These are phyloP conservation scores for Coturnix japonica DNA, from an alignment of 2,113 vertebrate genomes.

Conservation along the genomic window DNA sequence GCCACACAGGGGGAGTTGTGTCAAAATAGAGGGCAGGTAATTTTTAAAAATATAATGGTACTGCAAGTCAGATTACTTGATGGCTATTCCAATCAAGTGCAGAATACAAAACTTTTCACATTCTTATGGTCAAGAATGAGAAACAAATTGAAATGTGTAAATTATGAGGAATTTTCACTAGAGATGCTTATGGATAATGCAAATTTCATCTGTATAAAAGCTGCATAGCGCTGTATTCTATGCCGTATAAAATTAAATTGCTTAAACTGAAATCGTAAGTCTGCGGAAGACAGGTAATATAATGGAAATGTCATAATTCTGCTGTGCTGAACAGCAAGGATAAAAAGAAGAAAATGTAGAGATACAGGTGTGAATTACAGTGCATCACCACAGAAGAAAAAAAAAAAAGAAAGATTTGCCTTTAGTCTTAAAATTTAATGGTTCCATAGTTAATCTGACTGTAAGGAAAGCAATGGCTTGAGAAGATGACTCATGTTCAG, in stretches of 20 bases:
- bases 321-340: background rate
- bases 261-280: background rate
- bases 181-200: background rate
- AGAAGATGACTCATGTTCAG: background rate
- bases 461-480: background rate
- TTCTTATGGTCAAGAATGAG: background rate
- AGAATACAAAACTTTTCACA: background rate
- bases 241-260: background rate
- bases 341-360: background rate
- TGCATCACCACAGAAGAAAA: background rate
- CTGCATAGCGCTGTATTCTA: background rate
- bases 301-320: background rate
- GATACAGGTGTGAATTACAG: background rate
- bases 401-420: background rate
- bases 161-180: background rate
- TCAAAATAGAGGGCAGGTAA: constrained; percentile 38
- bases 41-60: constrained; percentile 35
- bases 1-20: background rate
- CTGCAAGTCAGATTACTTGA: background rate
- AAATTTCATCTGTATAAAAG: background rate
- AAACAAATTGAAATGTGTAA: constrained; percentile 16
- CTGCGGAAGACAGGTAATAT: background rate
- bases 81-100: background rate
- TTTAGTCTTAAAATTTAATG: background rate
- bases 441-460: background rate